Evolutionary conservation across 1,140 invertebrate genomes (phyloP), one percentile per base, ranked within the genome.

Genomic region (Ceratosolen fusciceps): DNA sequence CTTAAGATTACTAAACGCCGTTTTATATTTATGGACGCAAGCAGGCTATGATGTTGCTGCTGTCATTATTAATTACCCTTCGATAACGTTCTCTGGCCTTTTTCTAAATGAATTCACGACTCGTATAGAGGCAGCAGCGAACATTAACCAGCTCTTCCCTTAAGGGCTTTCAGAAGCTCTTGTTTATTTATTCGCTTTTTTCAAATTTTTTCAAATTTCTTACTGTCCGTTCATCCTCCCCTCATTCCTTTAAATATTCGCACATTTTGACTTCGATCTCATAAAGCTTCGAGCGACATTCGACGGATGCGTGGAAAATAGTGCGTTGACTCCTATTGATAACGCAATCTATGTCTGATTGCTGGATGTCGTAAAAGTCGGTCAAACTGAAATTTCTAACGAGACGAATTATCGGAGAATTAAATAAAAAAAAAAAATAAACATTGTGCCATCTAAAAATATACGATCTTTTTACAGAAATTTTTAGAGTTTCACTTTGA

Each of bases 181-280:
- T 43, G 77, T 77, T 82, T 80, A 34, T 62, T 82, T 82, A 80
- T 79, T 81, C 81, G 77, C 49, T 62, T 29, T 24, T 80, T 82
- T 85, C 84, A 84, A 83, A n/a, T n/a, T n/a, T n/a, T n/a, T n/a
- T n/a, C n/a, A n/a, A n/a, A n/a, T n/a, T n/a, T n/a, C n/a, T n/a
- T n/a, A n/a, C n/a, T n/a, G n/a, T n/a, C n/a, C n/a, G n/a, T n/a
- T n/a, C n/a, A n/a, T n/a, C n/a, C n/a, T n/a, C n/a, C n/a, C n/a
- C n/a, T n/a, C 82, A 83, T 76, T 80, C 79, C 84, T 83, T 81
- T 79, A 81, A 83, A 81, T 79, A 74, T 82, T 83, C 79, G 82
- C 81, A 84, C 82, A 82, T 82, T 77, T 81, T 83, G 82, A 82
- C 80, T 82, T 65, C 58, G 68, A 76, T 62, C 70, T 83, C 83